A percentile compares a stretch with the other conserved stretches of the same genome.
Conservation (phyloP, 2,888 invertebrate species). For the Ophonus ardosiacus region DNA sequence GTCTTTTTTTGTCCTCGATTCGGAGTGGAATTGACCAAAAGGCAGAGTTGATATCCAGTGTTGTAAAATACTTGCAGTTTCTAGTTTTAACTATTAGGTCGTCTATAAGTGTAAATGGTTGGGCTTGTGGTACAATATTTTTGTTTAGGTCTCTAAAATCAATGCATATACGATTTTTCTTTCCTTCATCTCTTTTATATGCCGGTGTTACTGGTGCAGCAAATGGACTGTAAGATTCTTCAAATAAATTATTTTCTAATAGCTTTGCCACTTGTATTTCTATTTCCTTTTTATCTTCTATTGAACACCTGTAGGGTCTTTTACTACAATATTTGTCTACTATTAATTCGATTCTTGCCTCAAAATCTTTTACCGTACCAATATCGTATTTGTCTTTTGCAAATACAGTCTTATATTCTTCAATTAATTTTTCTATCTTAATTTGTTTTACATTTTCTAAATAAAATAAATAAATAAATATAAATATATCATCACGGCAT, state of each 20-base stretch:
- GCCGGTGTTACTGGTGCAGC: constrained; percentile 68
- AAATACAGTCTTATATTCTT: constrained; percentile 67
- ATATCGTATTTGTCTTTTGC: constrained; percentile 69
- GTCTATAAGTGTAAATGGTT: constrained; percentile 70
- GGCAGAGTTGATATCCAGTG: constrained; percentile 71
- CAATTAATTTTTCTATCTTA: constrained; percentile 64
- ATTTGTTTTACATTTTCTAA: constrained; percentile 47
- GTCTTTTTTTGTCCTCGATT: constrained; percentile 70
- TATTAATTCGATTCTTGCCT: constrained; percentile 66
- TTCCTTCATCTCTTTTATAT: constrained; percentile 68
- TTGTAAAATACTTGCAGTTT: constrained; percentile 70
- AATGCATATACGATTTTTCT: constrained; percentile 66
- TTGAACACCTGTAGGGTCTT: constrained; percentile 61
- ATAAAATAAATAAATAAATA: too few relatives aligned
- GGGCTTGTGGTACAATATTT: constrained; percentile 69
- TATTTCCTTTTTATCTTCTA: too few relatives aligned
- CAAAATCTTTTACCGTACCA: constrained; percentile 67
- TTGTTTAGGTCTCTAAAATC: constrained; percentile 65
- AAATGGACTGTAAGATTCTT: constrained; percentile 65
- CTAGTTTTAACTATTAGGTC: constrained; percentile 70
- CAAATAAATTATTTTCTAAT: too few relatives aligned
- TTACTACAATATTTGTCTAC: constrained; percentile 66
- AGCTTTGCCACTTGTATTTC: too few relatives aligned
- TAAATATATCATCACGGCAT: too few relatives aligned
- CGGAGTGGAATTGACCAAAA: constrained; percentile 72